Conservation (phyloP, 2,888 invertebrate species). For the Spisula solida region DNA sequence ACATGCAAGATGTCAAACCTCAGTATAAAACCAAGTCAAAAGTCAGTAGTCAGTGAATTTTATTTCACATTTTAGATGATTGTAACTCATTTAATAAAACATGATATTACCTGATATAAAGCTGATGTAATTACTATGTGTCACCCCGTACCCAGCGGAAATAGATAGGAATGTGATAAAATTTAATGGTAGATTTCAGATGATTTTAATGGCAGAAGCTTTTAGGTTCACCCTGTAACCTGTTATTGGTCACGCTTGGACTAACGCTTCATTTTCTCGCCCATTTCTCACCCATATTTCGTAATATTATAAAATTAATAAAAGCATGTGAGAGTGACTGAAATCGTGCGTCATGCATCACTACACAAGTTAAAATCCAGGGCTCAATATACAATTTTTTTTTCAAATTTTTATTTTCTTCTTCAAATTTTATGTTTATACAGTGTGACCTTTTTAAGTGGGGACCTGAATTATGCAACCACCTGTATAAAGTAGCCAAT, state of each 20-base stretch:
- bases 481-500: no score
- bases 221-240: background rate
- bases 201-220: background rate
- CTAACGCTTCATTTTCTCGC: background rate
- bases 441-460: no score
- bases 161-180: conserved; percentile 14
- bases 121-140: conserved; percentile 6
- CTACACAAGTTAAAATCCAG: no score
- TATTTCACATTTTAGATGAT: background rate
- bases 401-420: no score
- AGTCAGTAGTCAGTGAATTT: background rate
- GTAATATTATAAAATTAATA: background rate
- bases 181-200: background rate
- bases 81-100: background rate
- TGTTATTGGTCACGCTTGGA: background rate
- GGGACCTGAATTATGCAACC: no score
- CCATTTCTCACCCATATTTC: background rate
- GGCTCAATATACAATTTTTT: no score
- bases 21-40: no score
- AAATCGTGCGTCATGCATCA: background rate
- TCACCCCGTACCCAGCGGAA: background rate
- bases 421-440: no score
- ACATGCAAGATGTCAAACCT: no score
- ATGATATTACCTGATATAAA: background rate
- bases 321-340: background rate